A percentile compares a stretch with the other conserved stretches of the same genome.
Evolutionary conservation across 2,113 vertebrate genomes (phyloP).

Genomic region (Panthera uncia): DNA sequence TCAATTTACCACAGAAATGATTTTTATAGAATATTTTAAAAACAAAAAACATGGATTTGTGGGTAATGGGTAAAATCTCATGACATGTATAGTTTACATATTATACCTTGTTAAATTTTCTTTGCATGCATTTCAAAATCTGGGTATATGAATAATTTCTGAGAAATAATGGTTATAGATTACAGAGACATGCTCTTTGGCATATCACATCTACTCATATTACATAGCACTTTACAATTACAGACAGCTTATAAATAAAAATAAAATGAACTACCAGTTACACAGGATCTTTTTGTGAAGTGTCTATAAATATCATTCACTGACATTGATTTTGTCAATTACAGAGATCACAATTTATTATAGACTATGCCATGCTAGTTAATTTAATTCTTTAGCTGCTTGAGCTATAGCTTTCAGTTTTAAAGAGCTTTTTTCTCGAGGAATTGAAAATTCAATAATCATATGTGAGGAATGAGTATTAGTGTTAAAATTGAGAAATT

Average conservation of each 20-base stretch:
- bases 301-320: slow-evolving; percentile 31
- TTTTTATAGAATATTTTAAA: slow-evolving; percentile 47
- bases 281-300: slow-evolving; percentile 17
- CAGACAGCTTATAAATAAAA: slow-evolving; percentile 34
- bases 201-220: not conserved
- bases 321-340: slow-evolving; percentile 20
- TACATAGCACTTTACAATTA: slow-evolving; percentile 53
- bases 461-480: not conserved
- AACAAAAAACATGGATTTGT: slow-evolving; percentile 40
- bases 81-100: slow-evolving; percentile 46
- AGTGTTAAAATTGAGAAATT: slow-evolving; percentile 21
- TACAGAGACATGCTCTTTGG: slow-evolving; percentile 14
- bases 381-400: slow-evolving; percentile 26
- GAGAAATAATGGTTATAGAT: slow-evolving; percentile 38
- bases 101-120: slow-evolving; percentile 63
- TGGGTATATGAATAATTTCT: slow-evolving; percentile 44
- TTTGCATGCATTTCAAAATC: slow-evolving; percentile 74
- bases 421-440: slow-evolving; percentile 17
- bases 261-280: slow-evolving; percentile 47
- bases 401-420: slow-evolving; percentile 31
- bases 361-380: not conserved
- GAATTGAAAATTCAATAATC: not conserved
- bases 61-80: slow-evolving; percentile 59
- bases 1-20: not conserved
- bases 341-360: not conserved